Evolutionary conservation across 2,888 invertebrate genomes (phyloP), one percentile per base, ranked within the genome.

Genomic region (Coleophora flavipennella): DNA sequence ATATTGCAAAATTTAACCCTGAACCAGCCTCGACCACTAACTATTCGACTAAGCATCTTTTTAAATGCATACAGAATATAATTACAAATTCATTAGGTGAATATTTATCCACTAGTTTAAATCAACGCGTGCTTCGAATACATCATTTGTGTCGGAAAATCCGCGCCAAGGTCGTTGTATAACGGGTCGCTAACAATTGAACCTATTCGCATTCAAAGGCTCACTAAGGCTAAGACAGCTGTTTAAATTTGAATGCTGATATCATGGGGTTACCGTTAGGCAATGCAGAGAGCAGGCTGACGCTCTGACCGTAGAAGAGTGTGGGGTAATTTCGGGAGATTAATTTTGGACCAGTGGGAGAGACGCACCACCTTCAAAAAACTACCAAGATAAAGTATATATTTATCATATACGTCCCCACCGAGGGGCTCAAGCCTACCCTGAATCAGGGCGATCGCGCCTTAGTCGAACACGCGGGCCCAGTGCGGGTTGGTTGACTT

Each of bases 161-260:
- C 35, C 38, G 14, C 27, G 29, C 33, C 44, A 43, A 52, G 52
- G 53, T 36, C 29, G 33, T 46, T 42, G 36, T 34, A 33, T 36
- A 48, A 48, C 35, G 39, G 37, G 38, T 48, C 51, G 43, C 48
- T 44, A 20, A 20, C 20, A 20, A 20, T 28, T 42, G 52, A 40
- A 12, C 35, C 43, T 44, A 61, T 63, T 57, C 42, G 53, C 57
- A 60, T 62, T 40, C 43, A 53, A 34, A 31, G 39, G 38, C n/a
- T n/a, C n/a, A n/a, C n/a, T 38, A 45, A 45, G 44, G 44, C 38
- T 43, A 45, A 54, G 51, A 59, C 20, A 14, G 33, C 32, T 20
- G 36, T 31, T 27, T 14, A 12, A 33, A 40, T 40, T 35, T 10
- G 10, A 29, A 40, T 40, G 31, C 40, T n/a, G 31, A 33, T 36